A percentile compares a stretch with the other conserved stretches of the same genome.
phyloP scores from a whole-genome alignment of 2,797 vertebrate genomes.

The Cottoperca gobio region DNA sequence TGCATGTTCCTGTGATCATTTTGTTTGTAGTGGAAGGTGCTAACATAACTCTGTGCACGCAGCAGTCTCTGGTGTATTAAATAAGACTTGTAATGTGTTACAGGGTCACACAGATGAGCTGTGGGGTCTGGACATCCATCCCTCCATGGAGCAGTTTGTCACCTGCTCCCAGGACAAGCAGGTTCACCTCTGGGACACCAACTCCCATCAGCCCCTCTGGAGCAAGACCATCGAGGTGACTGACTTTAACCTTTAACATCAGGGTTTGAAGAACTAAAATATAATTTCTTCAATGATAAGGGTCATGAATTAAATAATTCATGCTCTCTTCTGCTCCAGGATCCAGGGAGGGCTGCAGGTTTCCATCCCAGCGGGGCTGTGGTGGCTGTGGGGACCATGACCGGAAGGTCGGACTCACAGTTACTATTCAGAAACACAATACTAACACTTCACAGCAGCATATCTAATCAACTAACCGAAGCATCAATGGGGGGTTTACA shows the following conservation, averaged over 20 bases:
- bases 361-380: slow-evolving; percentile 91
- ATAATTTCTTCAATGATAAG: background rate
- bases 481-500: no score
- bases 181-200: slow-evolving; percentile 90
- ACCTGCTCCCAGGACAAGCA: slow-evolving; percentile 91
- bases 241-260: background rate
- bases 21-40: no score
- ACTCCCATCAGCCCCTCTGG: slow-evolving; percentile 90
- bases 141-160: slow-evolving; percentile 89
- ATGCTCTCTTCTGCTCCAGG: slow-evolving; percentile 76
- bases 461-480: no score
- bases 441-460: background rate
- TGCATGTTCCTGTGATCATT: background rate
- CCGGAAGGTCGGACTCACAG: slow-evolving; percentile 84
- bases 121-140: slow-evolving; percentile 92
- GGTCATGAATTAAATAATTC: background rate
- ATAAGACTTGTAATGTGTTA: background rate
- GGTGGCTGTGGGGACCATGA: slow-evolving; percentile 90
- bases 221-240: slow-evolving; percentile 90
- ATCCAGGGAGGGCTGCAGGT: slow-evolving; percentile 87
- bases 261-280: background rate
- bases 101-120: slow-evolving; percentile 94
- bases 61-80: background rate
- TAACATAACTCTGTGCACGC: background rate
- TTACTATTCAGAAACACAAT: background rate